A percentile compares a stretch with the other conserved stretches of the same genome.
These are phyloP conservation scores for Pseudanteris insignis DNA, from an alignment of 2,888 invertebrate genomes.

Conservation along the genomic window DNA sequence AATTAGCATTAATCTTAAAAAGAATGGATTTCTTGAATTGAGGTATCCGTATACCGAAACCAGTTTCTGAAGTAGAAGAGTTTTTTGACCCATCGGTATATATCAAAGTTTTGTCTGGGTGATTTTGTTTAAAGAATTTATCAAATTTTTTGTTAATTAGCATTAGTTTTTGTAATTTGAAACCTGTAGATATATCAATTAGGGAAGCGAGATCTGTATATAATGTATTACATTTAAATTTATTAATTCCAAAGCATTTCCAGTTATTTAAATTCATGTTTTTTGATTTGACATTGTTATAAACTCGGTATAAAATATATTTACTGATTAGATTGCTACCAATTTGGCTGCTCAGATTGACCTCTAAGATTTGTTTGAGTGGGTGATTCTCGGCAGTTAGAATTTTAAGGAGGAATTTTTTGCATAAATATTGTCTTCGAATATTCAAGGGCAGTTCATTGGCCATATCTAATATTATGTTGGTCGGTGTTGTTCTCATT, in stretches of 20 bases:
- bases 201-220: not conserved
- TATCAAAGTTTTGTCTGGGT: not conserved
- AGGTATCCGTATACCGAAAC: not conserved
- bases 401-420: not conserved
- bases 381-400: too few species aligned
- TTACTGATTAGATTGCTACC: too few species aligned
- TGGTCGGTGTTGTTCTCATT: conserved; percentile 4
- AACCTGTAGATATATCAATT: not conserved
- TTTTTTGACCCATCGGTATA: conserved; percentile 5
- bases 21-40: not conserved
- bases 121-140: not conserved
- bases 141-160: not conserved
- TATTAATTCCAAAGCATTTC: too few species aligned
- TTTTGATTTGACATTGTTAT: too few species aligned
- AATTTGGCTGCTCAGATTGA: too few species aligned
- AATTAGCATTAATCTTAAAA: not conserved
- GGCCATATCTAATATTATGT: not conserved
- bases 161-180: not conserved
- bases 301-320: too few species aligned
- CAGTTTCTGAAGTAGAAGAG: not conserved
- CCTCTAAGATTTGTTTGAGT: too few species aligned
- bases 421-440: not conserved
- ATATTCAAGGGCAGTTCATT: not conserved
- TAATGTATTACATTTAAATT: too few species aligned
- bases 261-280: not conserved